Evolutionary conservation across 2,888 invertebrate species (phyloP).

Genomic region (Metopia argyrocephala): DNA sequence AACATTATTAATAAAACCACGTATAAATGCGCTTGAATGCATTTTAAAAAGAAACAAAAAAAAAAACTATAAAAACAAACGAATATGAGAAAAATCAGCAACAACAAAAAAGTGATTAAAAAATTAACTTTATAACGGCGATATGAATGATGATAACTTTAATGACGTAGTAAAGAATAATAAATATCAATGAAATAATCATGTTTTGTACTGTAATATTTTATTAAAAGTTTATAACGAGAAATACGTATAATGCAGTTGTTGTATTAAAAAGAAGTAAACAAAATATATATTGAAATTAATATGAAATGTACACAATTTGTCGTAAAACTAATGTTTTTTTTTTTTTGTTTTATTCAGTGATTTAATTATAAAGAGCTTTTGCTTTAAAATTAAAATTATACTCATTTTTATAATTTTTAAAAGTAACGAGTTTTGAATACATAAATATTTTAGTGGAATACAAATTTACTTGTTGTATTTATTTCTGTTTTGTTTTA

Average conservation of each 20-base stretch:
- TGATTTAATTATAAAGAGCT: not conserved
- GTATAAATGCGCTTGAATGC: not conserved
- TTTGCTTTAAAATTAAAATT: not conserved
- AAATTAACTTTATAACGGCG: not conserved
- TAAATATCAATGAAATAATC: no score
- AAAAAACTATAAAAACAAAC: not conserved
- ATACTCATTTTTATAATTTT: not conserved
- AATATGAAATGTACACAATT: no score
- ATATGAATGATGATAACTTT: not conserved
- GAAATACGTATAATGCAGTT: no score
- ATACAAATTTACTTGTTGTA: not conserved
- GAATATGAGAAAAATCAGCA: not conserved
- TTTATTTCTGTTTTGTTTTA: not conserved
- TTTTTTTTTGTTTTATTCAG: no score
- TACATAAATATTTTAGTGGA: slow-evolving; percentile 14
- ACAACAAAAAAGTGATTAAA: not conserved
- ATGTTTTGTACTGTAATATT: no score
- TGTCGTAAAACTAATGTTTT: no score
- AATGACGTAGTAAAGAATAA: no score
- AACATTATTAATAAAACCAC: not conserved
- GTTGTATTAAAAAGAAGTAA: no score
- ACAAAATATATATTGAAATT: no score
- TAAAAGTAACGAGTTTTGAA: slow-evolving; percentile 39
- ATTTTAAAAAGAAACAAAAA: not conserved
- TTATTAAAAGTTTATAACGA: no score